A percentile compares a stretch with the other conserved stretches of the same genome.
Evolutionary conservation across 2,113 vertebrate species (phyloP).

Genomic region (Connochaetes taurinus): DNA sequence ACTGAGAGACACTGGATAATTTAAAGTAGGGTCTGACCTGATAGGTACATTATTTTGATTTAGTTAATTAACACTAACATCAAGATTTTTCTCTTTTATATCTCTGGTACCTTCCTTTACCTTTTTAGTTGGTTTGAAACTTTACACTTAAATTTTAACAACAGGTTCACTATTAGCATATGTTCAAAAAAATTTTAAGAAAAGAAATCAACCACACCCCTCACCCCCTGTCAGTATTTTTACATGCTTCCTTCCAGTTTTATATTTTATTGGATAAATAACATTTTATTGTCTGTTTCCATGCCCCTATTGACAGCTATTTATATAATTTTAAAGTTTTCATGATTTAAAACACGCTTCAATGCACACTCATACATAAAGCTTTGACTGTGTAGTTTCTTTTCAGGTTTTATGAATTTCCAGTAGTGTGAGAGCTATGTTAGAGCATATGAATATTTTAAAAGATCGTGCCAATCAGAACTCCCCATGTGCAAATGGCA

Average conservation of each 20-base stretch:
- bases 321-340: slow-evolving; percentile 5
- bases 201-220: not conserved
- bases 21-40: not conserved
- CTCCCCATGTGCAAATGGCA: not conserved
- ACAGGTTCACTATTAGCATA: not conserved
- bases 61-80: not conserved
- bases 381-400: not conserved
- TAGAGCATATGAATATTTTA: slow-evolving; percentile 3
- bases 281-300: not conserved
- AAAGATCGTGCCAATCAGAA: not conserved
- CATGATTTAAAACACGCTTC: not conserved
- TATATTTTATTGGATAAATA: slow-evolving; percentile 18
- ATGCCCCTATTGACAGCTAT: not conserved
- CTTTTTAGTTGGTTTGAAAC: not conserved
- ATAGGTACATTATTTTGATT: not conserved
- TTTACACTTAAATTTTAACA: not conserved
- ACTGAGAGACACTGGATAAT: not conserved
- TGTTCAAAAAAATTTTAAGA: not conserved
- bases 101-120: not conserved
- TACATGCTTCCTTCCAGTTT: not conserved
- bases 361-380: not conserved
- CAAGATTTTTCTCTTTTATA: not conserved
- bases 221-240: not conserved
- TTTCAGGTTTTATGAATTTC: slow-evolving; percentile 16
- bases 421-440: not conserved